Conservation (phyloP, 2,113 vertebrate genomes). For the Synodontis membranacea region DNA sequence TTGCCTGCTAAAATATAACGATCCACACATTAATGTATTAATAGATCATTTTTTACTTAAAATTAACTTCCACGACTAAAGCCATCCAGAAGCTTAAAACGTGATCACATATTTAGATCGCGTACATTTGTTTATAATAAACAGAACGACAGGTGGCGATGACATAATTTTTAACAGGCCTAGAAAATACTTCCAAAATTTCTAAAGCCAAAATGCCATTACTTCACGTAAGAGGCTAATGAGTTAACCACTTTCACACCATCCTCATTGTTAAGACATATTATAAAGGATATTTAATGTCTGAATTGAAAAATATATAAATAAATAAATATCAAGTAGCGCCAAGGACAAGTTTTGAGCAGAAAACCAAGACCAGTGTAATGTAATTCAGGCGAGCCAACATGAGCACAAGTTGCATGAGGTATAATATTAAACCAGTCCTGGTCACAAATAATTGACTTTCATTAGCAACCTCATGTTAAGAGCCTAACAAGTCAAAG, state of each 20-base stretch:
- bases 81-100: background rate
- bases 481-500: slow-evolving; percentile 1
- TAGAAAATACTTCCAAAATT: background rate
- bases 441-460: background rate
- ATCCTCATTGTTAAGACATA: background rate
- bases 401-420: background rate
- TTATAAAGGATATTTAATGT: too few species aligned
- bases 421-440: background rate
- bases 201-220: background rate
- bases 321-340: too few species aligned
- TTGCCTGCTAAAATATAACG: background rate
- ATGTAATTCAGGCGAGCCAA: background rate
- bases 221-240: background rate
- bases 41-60: background rate
- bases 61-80: background rate
- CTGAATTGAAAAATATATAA: background rate
- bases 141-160: background rate
- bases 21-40: background rate
- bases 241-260: slow-evolving; percentile 21
- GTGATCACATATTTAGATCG: background rate
- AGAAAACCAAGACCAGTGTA: background rate
- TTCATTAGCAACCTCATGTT: slow-evolving; percentile 9
- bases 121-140: slow-evolving; percentile 35
- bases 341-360: background rate
- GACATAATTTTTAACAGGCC: background rate